Evolutionary conservation across 2,113 vertebrate species (phyloP), one percentile per base, ranked within the genome.

Genomic region (Carassius gibelio): DNA sequence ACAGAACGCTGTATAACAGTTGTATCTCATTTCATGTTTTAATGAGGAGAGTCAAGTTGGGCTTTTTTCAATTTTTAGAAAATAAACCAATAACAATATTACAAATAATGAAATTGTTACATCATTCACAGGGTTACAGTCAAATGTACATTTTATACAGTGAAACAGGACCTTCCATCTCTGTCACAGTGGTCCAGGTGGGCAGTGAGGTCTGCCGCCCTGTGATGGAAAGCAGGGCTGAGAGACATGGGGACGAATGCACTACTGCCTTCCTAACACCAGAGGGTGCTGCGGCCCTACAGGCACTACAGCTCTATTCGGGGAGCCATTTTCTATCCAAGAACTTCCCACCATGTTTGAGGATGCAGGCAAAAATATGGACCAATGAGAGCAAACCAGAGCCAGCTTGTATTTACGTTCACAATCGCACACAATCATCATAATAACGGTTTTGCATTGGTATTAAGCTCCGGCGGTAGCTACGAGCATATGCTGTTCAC

Each of bases 81-180:
- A 95, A 95, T 94, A 94, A 95, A 94, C 93, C 94, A 94, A 95
- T 93, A 93, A 94, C 94, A 94, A 95, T 95, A 95, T 95, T 95
- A 95, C 95, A 95, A 95, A 95, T 95, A 95, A 95, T 92, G 94
- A 94, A 94, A 94, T 94, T 95, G 94, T 95, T 95, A 95, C 95
- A 95, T 95, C 94, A 94, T 95, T 95, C 95, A 95, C 95, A 95
- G 93, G 95, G 95, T 94, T 95, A 95, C 94, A 95, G 94, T 95
- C 94, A 94, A 89, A 95, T 95, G 90, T 95, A 95, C 94, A 95
- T 95, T 95, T 89, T 95, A 93, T 95, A 95, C 94, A 95, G 92
- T 90, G 88, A 93, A 93, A 93, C 92, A 93, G 91, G 92, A 90
- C 90, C 85, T 90, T 91, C 91, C 91, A 91, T 90, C 89, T 91